Base-by-base conservation (phyloP, 2,113 vertebrate species). In the Thunnus thynnus region DNA sequence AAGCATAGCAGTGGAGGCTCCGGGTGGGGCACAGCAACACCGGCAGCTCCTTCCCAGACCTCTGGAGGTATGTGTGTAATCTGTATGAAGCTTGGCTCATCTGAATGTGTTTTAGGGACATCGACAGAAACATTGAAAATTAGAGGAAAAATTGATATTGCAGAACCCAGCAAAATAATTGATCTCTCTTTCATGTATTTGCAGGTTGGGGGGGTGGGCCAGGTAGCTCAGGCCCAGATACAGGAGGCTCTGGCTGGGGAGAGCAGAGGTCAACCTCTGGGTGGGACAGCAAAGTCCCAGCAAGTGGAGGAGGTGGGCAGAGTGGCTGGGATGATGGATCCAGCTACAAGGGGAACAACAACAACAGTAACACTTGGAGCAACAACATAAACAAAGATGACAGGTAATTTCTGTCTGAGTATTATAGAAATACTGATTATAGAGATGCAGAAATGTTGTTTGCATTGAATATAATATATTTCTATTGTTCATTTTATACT, bases 1-100 rank as follows among this genome's bases (percentile, higher is more conserved):
- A 98, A 98, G 93, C 94, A 95, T 85, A 96, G 95, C 93, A 96
- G 95, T 80, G 96, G 95, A 82, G 96, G 96, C 76, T 95, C 97
- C 68, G 93, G 96, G 89, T 99, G 98, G 97, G 96, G 96, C 70
- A 88, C 93, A 90, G 94, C 94, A 72, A 83, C 94, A 79, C 78
- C 54, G 50, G 54, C 85, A 92, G 94, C 95, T 86, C 93, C 95
- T 73, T 92, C 96, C 91, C 97, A 97, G 94, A 93, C 94, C 86
- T 95, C 95, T 90, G 96, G 96, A 94, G 96, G 93, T 93, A 82
- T 0, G 69, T 1, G 2, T 18, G 4, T 5, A 27, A 56, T 16
- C 4, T 55, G 0, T 11, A 30, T 13, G 4, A 69, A 50, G 5
- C 13, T 13, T 55, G 36, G 36, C 7, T 13, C 25, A 13, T 66